Evolutionary conservation across 2,797 vertebrate species (phyloP).

Genomic region (Poeciliopsis presidionis): DNA sequence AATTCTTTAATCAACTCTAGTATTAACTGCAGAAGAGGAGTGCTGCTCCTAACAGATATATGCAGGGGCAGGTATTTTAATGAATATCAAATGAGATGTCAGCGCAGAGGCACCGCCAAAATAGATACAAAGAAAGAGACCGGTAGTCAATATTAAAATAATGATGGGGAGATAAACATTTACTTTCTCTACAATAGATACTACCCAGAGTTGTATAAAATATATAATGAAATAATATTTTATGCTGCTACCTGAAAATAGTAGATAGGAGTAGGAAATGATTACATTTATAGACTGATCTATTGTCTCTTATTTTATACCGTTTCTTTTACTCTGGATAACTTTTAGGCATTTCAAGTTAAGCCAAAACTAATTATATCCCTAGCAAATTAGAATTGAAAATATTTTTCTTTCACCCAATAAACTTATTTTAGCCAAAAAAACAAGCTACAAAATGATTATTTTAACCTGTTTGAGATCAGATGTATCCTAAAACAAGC

Average conservation of each 20-base stretch:
- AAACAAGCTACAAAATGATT: background rate
- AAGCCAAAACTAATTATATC: background rate
- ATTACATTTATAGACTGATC: background rate
- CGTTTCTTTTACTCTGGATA: background rate
- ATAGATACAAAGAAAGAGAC: slow-evolving; percentile 9
- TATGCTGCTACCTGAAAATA: background rate
- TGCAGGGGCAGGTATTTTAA: slow-evolving; percentile 44
- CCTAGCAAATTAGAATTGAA: background rate
- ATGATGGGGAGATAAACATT: background rate
- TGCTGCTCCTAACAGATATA: slow-evolving; percentile 42
- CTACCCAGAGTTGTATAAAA: background rate
- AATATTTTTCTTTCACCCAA: background rate
- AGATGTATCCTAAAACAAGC: too few species aligned
- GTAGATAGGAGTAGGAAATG: background rate
- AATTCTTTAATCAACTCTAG: slow-evolving; percentile 83
- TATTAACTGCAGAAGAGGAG: slow-evolving; percentile 63
- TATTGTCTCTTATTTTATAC: background rate
- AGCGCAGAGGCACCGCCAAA: slow-evolving; percentile 24
- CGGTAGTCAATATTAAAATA: background rate
- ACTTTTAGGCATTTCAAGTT: background rate
- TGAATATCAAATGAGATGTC: slow-evolving; percentile 67
- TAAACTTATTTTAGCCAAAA: background rate
- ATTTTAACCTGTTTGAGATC: too few species aligned
- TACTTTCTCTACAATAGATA: slow-evolving; percentile 2
- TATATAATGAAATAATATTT: background rate